Base-by-base conservation (phyloP, 2,113 vertebrate genomes). In the Syrmaticus mikado region DNA sequence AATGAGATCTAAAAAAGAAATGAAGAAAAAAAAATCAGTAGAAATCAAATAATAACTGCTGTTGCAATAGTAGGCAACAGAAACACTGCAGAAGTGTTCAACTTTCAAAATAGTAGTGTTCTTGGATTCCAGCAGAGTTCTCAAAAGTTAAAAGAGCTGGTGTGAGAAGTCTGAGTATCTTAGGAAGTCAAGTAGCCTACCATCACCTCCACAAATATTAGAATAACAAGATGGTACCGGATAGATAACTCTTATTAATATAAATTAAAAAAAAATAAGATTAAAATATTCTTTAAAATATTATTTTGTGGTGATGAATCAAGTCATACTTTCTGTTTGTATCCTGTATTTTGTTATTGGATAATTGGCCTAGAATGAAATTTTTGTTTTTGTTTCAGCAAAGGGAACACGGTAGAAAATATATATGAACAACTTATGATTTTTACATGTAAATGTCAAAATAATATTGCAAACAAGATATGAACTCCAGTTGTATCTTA, bases 151-250 rank as follows among this genome's bases (percentile, higher is more conserved):
- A 96, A 89, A 89, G 79, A 87, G 15, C 38, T 67, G 25, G 17
- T 85, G 38, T 77, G 68, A 74, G 67, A 85, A 88, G 82, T 58
- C 85, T 48, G 71, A 93, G 93, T 72, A 94, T 92, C 83, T 96
- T 93, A 87, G 80, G 74, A 66, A 82, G 57, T n/a, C 66, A 66
- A 10, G 25, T 24, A 68, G 34, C 76, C 11, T 91, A 91, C 87
- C 96, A 87, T 88, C 62, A 90, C 75, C 84, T 90, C 43, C 73
- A 81, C 27, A 36, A 90, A 91, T 53, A 93, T 82, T 34, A 61
- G 15, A 36, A 55, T 36, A 85, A 53, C 30, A 11, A 13, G 38
- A 36, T 52, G 13, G 17, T n/a, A 34, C 45, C 58, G 67, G 81
- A 41, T 60, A 50, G 55, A 95, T 93, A 66, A 58, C 6, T 71